Conservation (phyloP, 1,140 invertebrate species). For the Panonychus citri region DNA sequence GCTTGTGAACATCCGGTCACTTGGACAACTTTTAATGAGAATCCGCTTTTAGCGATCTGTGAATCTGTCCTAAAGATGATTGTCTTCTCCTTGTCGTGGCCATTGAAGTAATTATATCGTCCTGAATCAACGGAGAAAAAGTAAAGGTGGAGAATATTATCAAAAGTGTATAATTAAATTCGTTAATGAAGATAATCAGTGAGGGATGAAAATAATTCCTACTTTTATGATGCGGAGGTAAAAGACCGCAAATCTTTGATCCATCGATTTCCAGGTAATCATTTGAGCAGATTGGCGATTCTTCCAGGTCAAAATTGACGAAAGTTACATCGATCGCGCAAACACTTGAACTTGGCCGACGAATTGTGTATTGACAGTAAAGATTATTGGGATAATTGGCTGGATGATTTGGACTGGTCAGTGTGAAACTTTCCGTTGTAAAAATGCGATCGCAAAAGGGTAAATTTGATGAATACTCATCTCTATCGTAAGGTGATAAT, state of each 20-base stretch:
- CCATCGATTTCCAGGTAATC: slow-evolving; percentile 17
- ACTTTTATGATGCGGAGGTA: slow-evolving; percentile 14
- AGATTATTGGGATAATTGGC: slow-evolving; percentile 9
- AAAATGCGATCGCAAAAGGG: slow-evolving; percentile 9
- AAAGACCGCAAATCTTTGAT: slow-evolving; percentile 13
- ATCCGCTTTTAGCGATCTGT: slow-evolving; percentile 10
- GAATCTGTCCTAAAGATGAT: slow-evolving; percentile 12
- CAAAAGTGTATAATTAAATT: neutral
- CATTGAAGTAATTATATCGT: slow-evolving; percentile 5
- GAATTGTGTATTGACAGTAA: slow-evolving; percentile 11
- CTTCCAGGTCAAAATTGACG: slow-evolving; percentile 14
- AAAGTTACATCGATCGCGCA: slow-evolving; percentile 16
- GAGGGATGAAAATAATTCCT: too few relatives aligned
- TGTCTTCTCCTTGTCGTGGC: slow-evolving; percentile 11
- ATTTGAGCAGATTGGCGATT: slow-evolving; percentile 11
- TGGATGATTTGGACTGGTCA: slow-evolving; percentile 9
- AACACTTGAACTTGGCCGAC: slow-evolving; percentile 2
- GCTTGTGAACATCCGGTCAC: slow-evolving; percentile 7
- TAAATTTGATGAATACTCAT: neutral
- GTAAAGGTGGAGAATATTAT: neutral
- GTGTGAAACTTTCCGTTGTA: slow-evolving; percentile 9
- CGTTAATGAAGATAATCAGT: too few relatives aligned
- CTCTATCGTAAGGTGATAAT: neutral
- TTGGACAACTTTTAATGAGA: slow-evolving; percentile 13
- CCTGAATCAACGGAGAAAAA: slow-evolving; percentile 3